Conservation (phyloP, 2,113 vertebrate species). For the Onychostoma macrolepis region DNA sequence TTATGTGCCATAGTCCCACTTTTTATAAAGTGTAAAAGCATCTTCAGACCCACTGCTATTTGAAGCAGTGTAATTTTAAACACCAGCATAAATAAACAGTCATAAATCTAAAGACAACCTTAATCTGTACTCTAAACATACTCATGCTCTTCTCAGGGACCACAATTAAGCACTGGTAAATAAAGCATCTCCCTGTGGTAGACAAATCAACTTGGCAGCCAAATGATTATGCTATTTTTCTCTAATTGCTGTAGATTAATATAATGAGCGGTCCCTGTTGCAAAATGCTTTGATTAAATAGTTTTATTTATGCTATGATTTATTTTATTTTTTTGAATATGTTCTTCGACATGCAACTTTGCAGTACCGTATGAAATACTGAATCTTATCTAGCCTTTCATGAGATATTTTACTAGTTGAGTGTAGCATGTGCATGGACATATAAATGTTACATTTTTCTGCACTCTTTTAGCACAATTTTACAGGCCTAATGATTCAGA, state of each 20-base stretch:
- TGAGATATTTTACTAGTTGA: not conserved
- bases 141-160: slow-evolving; percentile 45
- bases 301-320: not conserved
- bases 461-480: not conserved
- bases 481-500: not conserved
- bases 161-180: slow-evolving; percentile 41
- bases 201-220: not conserved
- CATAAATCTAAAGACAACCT: slow-evolving; percentile 53
- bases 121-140: slow-evolving; percentile 42
- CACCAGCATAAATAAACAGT: slow-evolving; percentile 52
- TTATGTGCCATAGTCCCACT: not conserved
- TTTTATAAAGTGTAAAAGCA: slow-evolving; percentile 17
- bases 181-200: slow-evolving; percentile 11
- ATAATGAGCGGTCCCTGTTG: not conserved
- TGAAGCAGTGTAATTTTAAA: slow-evolving; percentile 54
- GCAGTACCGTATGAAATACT: too few species aligned
- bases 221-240: slow-evolving; percentile 19
- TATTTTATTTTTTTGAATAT: not conserved
- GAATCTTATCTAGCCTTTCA: not conserved
- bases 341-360: not conserved
- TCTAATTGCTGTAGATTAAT: slow-evolving; percentile 24
- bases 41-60: slow-evolving; percentile 51
- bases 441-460: too few species aligned
- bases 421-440: not conserved
- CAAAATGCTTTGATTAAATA: not conserved